These are phyloP conservation scores for Chlorodrepanis virens DNA, from an alignment of 2,113 vertebrate genomes.

Conservation along the genomic window DNA sequence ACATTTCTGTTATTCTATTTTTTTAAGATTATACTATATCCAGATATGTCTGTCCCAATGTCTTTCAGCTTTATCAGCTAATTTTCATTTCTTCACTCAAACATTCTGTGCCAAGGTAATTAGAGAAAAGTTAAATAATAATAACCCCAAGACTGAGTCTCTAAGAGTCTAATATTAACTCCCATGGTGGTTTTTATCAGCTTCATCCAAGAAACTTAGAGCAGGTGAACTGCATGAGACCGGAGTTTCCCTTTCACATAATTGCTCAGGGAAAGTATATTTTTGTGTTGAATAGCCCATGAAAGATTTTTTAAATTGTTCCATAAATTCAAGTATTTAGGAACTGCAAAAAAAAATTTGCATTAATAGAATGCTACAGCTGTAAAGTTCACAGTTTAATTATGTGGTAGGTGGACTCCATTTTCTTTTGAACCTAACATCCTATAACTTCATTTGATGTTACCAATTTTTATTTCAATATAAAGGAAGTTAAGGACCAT, in stretches of 20 bases:
- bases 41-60: neutral
- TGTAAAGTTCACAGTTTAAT: neutral
- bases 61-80: neutral
- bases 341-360: neutral
- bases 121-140: constrained; percentile 9
- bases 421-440: neutral
- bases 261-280: neutral
- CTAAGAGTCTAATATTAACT: neutral
- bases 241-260: neutral
- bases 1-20: neutral
- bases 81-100: neutral
- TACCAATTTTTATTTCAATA: neutral
- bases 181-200: neutral
- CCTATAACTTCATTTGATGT: neutral
- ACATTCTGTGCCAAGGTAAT: neutral
- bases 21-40: neutral
- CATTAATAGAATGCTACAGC: neutral
- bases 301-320: neutral
- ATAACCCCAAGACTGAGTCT: neutral
- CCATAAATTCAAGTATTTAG: neutral
- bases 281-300: neutral
- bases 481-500: neutral
- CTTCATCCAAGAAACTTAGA: neutral
- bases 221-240: neutral
- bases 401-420: neutral